Evolutionary conservation across 2,888 invertebrate species (phyloP), one percentile per base, ranked within the genome.

Genomic region (Ariolimax columbianus): DNA sequence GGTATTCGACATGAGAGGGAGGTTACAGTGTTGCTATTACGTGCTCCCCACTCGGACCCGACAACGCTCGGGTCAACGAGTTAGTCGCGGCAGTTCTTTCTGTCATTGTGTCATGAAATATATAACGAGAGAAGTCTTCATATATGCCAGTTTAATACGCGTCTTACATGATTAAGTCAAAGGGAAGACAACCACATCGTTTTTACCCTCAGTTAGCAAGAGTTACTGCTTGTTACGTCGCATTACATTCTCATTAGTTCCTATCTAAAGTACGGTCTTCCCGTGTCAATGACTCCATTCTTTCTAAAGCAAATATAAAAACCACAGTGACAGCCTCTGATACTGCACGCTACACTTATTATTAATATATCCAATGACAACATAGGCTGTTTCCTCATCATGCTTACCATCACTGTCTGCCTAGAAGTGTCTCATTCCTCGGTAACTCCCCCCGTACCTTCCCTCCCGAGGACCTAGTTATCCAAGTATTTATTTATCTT

Each of bases 401-500:
- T 30, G 4, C 51, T 33, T 14, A 33, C 26, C 30, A 51, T 26
- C 40, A 33, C 17, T 75, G 51, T 75, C 75, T 75, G 7, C 23
- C 30, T 51, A 19, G 30, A 33, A 30, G 40, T 78, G 63, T 63
- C 63, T 38, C 43, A 38, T 38, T 63, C 40, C 26, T 63, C 38
- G n/a, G 38, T 78, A 78, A 78, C 38, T 1, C 38, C 72, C 38
- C 70, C 11, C 51, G 9, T 55, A 36, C n/a, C 26, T 38, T 40
- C 26, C 19, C 38, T 55, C 30, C 36, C 73, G 14, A 26, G 30
- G 9, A 47, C 30, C 38, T 47, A 38, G 47, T 70, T 51, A 51
- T 47, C 38, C 14, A n/a, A 55, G 14, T 82, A 82, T 82, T 82
- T 82, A 73, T 72, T 72, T 82, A 72, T 38, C 82, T 82, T 47